Evolutionary conservation across 2,797 vertebrate genomes (phyloP).

Genomic region (Setipinna tenuifilis): DNA sequence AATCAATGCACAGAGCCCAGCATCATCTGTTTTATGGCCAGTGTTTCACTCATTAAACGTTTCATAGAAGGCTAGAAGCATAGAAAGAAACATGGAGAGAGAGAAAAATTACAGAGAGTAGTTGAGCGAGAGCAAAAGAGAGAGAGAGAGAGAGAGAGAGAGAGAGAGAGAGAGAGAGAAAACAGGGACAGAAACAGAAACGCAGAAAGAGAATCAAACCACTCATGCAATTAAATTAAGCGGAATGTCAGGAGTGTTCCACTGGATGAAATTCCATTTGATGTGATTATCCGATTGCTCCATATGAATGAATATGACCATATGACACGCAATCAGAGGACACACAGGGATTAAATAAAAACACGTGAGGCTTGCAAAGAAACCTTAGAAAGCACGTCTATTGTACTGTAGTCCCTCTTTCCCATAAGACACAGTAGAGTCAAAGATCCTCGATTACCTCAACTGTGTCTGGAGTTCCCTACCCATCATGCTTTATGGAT

Average conservation of each 20-base stretch:
- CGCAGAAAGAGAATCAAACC: not conserved
- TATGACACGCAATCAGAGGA: not conserved
- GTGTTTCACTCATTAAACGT: not conserved
- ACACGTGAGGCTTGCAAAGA: not conserved
- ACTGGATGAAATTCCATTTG: slow-evolving; percentile 37
- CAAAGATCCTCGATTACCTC: too few relatives aligned
- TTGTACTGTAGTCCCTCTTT: not conserved
- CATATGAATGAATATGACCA: not conserved
- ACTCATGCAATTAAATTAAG: slow-evolving; percentile 44
- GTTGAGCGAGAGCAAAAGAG: not conserved
- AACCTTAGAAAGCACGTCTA: too few relatives aligned
- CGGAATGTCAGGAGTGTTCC: slow-evolving; percentile 38
- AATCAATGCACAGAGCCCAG: not conserved
- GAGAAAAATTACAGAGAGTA: too few relatives aligned
- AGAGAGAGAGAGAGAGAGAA: slow-evolving; percentile 1
- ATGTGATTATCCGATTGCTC: slow-evolving; percentile 46
- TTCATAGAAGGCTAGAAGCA: not conserved
- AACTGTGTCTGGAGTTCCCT: too few relatives aligned
- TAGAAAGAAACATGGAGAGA: too few relatives aligned
- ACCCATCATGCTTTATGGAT: not conserved
- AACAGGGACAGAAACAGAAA: too few relatives aligned
- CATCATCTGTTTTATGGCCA: not conserved
- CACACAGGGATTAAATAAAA: not conserved
- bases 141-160: not conserved
- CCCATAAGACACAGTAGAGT: not conserved